These are phyloP conservation scores for Apeira syringaria DNA, from an alignment of 2,888 invertebrate species.

Conservation along the genomic window DNA sequence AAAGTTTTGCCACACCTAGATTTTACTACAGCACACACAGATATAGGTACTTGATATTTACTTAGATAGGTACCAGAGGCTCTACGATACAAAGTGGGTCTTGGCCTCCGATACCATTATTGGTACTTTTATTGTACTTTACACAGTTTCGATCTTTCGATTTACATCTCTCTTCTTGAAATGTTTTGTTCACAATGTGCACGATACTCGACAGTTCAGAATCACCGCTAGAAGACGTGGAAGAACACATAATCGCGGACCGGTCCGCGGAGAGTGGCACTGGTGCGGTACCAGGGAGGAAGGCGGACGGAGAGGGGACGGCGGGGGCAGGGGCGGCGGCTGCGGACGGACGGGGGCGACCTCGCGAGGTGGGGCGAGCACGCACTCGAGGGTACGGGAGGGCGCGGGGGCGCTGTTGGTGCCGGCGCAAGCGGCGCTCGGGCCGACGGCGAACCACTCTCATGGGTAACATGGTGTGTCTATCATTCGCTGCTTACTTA, in stretches of 20 bases:
- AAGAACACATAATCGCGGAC: slow-evolving; percentile 72
- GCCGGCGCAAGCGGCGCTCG: slow-evolving; percentile 72
- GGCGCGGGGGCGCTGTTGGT: slow-evolving; percentile 66
- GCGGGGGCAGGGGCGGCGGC: slow-evolving; percentile 57
- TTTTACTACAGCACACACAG: too few species aligned
- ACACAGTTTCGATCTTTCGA: too few species aligned
- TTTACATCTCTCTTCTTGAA: too few species aligned
- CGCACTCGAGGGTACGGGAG: slow-evolving; percentile 71
- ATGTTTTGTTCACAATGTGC: too few species aligned
- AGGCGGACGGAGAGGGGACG: slow-evolving; percentile 46
- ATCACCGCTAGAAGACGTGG: slow-evolving; percentile 64
- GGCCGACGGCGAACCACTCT: slow-evolving; percentile 70
- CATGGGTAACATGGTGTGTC: slow-evolving; percentile 83
- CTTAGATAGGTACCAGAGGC: too few species aligned
- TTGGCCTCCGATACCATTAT: too few species aligned
- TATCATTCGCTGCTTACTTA: slow-evolving; percentile 59
- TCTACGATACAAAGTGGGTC: too few species aligned
- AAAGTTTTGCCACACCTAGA: too few species aligned
- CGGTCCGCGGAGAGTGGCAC: slow-evolving; percentile 58
- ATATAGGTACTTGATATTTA: too few species aligned
- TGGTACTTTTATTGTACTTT: too few species aligned
- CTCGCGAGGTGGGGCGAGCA: slow-evolving; percentile 58
- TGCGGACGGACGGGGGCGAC: slow-evolving; percentile 47
- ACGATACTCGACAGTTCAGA: slow-evolving; percentile 60
- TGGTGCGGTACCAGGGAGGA: slow-evolving; percentile 43